Conservation (phyloP, 1,140 invertebrate genomes). For the Whitmania pigra region DNA sequence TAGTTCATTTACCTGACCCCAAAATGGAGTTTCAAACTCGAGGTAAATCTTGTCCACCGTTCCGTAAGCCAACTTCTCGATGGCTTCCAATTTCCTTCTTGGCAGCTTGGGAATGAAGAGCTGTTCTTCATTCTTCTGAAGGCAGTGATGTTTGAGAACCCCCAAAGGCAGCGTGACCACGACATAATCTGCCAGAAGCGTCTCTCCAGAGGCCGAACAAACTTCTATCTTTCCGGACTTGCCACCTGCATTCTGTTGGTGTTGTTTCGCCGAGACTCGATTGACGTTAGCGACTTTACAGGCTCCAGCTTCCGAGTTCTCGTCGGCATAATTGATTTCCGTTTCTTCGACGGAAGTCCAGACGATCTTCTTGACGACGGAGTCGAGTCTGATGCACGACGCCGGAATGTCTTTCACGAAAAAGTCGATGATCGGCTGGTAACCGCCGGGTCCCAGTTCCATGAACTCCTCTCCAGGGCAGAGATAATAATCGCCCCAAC, state of each 20-base stretch:
- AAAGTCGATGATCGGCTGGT: conserved; percentile 44
- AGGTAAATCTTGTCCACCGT: conserved; percentile 62
- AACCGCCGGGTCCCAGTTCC: conserved; percentile 48
- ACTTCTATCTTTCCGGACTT: too few species aligned
- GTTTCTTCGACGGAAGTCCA: conserved; percentile 23
- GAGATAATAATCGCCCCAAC: conserved; percentile 45
- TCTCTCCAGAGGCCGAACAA: conserved; percentile 34
- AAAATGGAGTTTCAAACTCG: conserved; percentile 52
- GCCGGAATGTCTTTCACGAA: conserved; percentile 42
- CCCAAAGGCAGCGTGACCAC: conserved; percentile 58
- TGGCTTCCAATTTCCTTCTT: conserved; percentile 35
- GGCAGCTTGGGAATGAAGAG: conserved; percentile 51
- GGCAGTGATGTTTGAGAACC: conserved; percentile 48
- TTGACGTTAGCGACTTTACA: conserved; percentile 21
- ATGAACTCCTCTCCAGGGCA: conserved; percentile 48
- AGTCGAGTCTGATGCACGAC: conserved; percentile 41
- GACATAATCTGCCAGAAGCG: conserved; percentile 45
- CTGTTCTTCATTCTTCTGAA: not conserved
- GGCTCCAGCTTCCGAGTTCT: not conserved
- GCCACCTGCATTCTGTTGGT: too few species aligned
- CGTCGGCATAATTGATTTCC: not conserved
- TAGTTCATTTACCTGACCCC: conserved; percentile 37
- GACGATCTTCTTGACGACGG: conserved; percentile 38
- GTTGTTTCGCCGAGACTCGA: too few species aligned
- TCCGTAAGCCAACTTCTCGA: conserved; percentile 52